Conservation (phyloP, 2,888 invertebrate genomes). For the Caenorhabditis doughertyi region DNA sequence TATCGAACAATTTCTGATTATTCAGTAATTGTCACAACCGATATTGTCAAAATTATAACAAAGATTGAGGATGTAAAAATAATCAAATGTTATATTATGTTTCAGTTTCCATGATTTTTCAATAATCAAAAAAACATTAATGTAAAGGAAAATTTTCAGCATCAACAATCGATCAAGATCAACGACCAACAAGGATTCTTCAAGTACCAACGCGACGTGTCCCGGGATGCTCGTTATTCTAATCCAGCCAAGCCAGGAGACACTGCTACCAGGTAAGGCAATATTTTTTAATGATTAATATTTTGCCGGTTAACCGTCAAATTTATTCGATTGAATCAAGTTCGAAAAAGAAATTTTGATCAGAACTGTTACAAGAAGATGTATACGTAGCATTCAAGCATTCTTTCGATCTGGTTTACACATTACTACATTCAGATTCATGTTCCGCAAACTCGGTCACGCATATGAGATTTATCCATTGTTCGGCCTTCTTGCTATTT, state of each 20-base stretch:
- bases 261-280: slow-evolving; percentile 73
- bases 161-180: slow-evolving; percentile 65
- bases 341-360: no score
- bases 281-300: neutral
- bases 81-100: no score
- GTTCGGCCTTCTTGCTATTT: slow-evolving; percentile 73
- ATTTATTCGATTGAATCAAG: no score
- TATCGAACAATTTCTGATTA: no score
- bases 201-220: slow-evolving; percentile 79
- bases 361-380: no score
- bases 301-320: no score
- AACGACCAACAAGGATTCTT: slow-evolving; percentile 73
- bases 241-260: slow-evolving; percentile 80
- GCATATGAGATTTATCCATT: slow-evolving; percentile 81
- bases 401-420: no score
- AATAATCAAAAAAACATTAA: neutral
- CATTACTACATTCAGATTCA: slow-evolving; percentile 69
- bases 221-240: slow-evolving; percentile 76
- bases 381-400: no score
- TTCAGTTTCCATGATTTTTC: neutral
- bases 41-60: no score
- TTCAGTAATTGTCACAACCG: no score
- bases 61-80: no score
- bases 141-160: slow-evolving; percentile 18
- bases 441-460: slow-evolving; percentile 76